phyloP scores from a whole-genome alignment of 2,113 vertebrate species.

The Dicaeum eximium region DNA sequence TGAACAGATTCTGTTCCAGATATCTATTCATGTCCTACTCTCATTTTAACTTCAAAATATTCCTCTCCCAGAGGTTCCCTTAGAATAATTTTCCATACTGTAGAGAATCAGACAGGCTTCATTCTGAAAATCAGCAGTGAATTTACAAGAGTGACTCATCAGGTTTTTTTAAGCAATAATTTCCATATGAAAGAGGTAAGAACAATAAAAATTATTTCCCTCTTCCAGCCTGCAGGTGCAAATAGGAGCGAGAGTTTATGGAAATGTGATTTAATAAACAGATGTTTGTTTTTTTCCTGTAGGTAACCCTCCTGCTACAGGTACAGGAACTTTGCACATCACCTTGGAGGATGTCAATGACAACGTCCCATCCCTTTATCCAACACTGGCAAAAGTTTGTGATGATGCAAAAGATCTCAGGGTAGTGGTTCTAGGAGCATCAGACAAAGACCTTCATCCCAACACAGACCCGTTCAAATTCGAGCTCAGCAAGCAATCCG shows the following conservation, averaged over 20 bases:
- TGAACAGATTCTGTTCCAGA: conserved; percentile 2
- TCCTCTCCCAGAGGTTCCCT: conserved; percentile 8
- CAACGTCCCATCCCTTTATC: conserved; percentile 88
- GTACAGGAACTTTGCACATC: conserved; percentile 89
- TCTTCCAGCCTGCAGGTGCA: not conserved
- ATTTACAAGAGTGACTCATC: not conserved
- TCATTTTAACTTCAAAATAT: conserved; percentile 28
- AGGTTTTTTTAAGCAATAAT: not conserved
- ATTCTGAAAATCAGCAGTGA: not conserved
- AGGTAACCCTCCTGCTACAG: conserved; percentile 91
- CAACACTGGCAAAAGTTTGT: conserved; percentile 85
- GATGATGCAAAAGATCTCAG: conserved; percentile 89
- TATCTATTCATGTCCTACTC: not conserved
- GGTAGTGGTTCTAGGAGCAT: conserved; percentile 85
- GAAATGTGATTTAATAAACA: not conserved
- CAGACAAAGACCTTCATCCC: conserved; percentile 89
- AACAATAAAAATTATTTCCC: not conserved
- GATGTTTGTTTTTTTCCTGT: not conserved
- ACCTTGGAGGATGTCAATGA: conserved; percentile 92
- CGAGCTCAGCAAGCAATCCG: conserved; percentile 87
- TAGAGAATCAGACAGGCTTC: not conserved
- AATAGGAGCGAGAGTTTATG: not conserved
- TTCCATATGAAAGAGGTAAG: not conserved
- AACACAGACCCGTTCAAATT: conserved; percentile 94
- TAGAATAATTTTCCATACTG: not conserved